These are phyloP conservation scores for Melanostoma mellinum DNA, from an alignment of 2,888 invertebrate species.

Conservation along the genomic window DNA sequence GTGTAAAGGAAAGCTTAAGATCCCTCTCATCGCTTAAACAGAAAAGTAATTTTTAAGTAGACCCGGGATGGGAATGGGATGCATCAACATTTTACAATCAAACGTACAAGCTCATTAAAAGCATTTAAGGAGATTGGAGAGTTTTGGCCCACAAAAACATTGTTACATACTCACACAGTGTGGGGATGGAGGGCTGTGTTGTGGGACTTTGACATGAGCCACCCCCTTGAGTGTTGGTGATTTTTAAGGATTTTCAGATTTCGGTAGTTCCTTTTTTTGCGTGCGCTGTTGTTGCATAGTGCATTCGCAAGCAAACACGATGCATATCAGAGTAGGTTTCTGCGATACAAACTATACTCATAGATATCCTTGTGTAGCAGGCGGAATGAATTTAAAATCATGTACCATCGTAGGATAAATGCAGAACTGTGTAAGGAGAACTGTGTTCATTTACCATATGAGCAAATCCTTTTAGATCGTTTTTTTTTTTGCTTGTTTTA, in stretches of 20 bases:
- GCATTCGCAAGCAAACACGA: slow-evolving; percentile 15
- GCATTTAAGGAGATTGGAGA: slow-evolving; percentile 46
- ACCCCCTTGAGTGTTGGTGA: slow-evolving; percentile 30
- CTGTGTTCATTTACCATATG: not conserved
- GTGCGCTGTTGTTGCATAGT: not conserved
- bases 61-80: not conserved
- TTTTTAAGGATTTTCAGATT: slow-evolving; percentile 54
- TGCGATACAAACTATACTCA: slow-evolving; percentile 3
- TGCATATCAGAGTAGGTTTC: not conserved
- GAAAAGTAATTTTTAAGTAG: slow-evolving; percentile 19
- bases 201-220: slow-evolving; percentile 18
- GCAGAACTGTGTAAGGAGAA: not conserved
- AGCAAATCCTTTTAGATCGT: not conserved
- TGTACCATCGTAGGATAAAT: slow-evolving; percentile 20
- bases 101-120: slow-evolving; percentile 62
- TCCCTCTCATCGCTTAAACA: slow-evolving; percentile 13
- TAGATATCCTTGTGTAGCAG: slow-evolving; percentile 23
- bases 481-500: too few species aligned
- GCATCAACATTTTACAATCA: slow-evolving; percentile 44
- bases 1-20: slow-evolving; percentile 31
- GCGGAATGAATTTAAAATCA: slow-evolving; percentile 43
- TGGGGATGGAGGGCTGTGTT: not conserved
- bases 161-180: too few species aligned
- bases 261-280: slow-evolving; percentile 10
- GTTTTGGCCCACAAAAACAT: not conserved